phyloP scores from a whole-genome alignment of 1,140 invertebrate genomes.

The Drosophila aff. region DNA sequence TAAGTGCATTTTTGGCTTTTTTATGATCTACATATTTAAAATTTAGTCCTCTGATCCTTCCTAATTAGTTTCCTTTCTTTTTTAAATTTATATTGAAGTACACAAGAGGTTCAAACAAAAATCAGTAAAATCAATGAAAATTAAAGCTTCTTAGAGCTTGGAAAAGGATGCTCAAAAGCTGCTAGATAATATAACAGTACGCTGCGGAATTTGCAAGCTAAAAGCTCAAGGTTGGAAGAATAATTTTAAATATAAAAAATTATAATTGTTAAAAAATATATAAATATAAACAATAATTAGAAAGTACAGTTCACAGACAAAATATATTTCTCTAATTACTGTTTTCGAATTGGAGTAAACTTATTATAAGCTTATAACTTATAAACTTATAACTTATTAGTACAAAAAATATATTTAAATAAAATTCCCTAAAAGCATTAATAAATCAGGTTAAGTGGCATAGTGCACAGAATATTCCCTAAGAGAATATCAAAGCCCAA shows the following conservation, averaged over 20 bases:
- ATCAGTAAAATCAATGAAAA: background rate
- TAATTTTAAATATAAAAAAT: background rate
- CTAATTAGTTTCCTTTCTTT: background rate
- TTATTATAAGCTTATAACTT: background rate
- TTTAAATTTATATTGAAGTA: background rate
- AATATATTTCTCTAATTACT: background rate
- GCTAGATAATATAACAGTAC: background rate
- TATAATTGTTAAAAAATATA: background rate
- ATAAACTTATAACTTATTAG: background rate
- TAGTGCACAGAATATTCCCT: background rate
- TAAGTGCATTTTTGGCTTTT: too few species aligned
- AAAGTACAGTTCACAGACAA: background rate
- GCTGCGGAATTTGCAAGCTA: background rate
- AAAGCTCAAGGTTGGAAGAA: background rate
- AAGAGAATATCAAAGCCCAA: background rate
- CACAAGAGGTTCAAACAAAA: background rate
- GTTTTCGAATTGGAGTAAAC: background rate
- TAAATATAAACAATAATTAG: background rate
- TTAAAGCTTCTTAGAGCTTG: background rate
- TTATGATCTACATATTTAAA: too few species aligned
- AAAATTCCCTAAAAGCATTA: too few species aligned
- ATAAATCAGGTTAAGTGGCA: conserved; percentile 8
- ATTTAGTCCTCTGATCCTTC: background rate
- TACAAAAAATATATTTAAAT: background rate
- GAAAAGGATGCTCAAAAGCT: background rate